Percentiles rank a stretch among this genome's conserved stretches.
Conservation (phyloP, 1,140 invertebrate species). For the Zaprionus vittiger region DNA sequence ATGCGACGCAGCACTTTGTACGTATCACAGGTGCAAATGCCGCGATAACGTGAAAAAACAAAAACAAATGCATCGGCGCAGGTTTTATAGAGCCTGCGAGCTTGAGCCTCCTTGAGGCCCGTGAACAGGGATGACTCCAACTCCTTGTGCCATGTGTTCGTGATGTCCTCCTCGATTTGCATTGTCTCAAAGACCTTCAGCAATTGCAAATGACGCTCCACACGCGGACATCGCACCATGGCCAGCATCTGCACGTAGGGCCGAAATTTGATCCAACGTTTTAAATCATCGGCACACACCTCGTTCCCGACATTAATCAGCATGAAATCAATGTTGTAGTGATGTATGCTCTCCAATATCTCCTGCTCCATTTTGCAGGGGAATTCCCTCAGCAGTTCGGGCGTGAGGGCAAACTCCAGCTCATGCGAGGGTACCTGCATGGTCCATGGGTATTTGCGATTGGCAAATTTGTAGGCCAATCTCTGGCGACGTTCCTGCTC, state of each 20-base stretch:
- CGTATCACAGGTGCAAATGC: slow-evolving; percentile 65
- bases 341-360: slow-evolving; percentile 53
- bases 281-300: slow-evolving; percentile 53
- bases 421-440: slow-evolving; percentile 65
- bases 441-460: slow-evolving; percentile 70
- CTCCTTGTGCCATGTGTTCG: slow-evolving; percentile 66
- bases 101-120: slow-evolving; percentile 47
- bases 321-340: slow-evolving; percentile 61
- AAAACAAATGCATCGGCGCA: slow-evolving; percentile 62
- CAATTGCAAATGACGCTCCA: slow-evolving; percentile 60
- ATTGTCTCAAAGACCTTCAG: slow-evolving; percentile 57
- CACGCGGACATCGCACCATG: slow-evolving; percentile 49
- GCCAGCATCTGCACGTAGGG: slow-evolving; percentile 60
- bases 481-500: slow-evolving; percentile 51
- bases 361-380: slow-evolving; percentile 40
- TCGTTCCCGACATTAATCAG: slow-evolving; percentile 63
- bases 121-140: slow-evolving; percentile 46
- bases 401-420: slow-evolving; percentile 42
- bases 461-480: slow-evolving; percentile 67
- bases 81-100: slow-evolving; percentile 33
- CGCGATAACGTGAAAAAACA: slow-evolving; percentile 62
- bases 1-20: slow-evolving; percentile 49
- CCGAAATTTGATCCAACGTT: slow-evolving; percentile 70
- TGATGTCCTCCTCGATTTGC: slow-evolving; percentile 49
- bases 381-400: slow-evolving; percentile 38